phyloP scores from a whole-genome alignment of 2,888 invertebrate genomes.

The Scelioninae gen. 2 region DNA sequence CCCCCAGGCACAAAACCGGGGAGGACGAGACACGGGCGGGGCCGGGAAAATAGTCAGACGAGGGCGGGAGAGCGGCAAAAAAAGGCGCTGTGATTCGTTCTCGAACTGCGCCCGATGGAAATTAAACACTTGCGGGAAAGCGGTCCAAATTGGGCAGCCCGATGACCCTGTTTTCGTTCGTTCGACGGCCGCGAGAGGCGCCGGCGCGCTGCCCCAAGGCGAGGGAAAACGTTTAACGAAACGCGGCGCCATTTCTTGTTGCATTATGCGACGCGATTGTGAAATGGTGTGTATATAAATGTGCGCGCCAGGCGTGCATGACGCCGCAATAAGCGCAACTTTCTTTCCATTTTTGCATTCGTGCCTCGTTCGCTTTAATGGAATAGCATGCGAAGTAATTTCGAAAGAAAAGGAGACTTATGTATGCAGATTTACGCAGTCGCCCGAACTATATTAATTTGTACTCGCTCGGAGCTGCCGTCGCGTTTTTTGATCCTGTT shows the following conservation, averaged over 20 bases:
- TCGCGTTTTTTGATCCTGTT: slow-evolving; percentile 62
- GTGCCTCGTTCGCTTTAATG: slow-evolving; percentile 55
- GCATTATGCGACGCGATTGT: slow-evolving; percentile 46
- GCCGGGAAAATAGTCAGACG: no score
- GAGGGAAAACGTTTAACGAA: slow-evolving; percentile 36
- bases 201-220: neutral
- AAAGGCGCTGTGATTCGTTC: no score
- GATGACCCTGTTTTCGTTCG: slow-evolving; percentile 48
- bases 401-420: slow-evolving; percentile 57
- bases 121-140: no score
- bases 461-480: slow-evolving; percentile 58
- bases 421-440: slow-evolving; percentile 61
- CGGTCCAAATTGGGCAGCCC: slow-evolving; percentile 38
- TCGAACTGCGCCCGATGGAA: no score
- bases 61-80: no score
- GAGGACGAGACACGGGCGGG: no score
- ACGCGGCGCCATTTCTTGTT: slow-evolving; percentile 24
- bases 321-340: slow-evolving; percentile 55
- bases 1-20: no score
- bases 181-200: slow-evolving; percentile 35
- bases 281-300: slow-evolving; percentile 48
- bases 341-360: slow-evolving; percentile 56
- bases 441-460: slow-evolving; percentile 62
- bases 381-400: slow-evolving; percentile 59
- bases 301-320: slow-evolving; percentile 38